phyloP scores from a whole-genome alignment of 2,113 vertebrate genomes.

The Rhipidura dahli region DNA sequence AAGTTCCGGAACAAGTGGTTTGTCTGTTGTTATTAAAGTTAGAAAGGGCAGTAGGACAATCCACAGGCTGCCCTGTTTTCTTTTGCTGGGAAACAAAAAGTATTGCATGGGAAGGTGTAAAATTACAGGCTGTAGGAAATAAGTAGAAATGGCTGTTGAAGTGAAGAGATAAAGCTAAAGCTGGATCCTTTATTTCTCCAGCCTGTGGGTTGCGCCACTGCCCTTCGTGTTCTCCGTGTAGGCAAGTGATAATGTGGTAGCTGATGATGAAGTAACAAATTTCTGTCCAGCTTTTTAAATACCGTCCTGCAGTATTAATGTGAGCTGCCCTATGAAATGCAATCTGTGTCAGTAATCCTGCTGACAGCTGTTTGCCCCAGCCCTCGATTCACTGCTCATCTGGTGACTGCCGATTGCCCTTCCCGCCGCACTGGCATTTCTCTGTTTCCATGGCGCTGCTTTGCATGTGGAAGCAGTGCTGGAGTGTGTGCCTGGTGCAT shows the following conservation, averaged over 20 bases:
- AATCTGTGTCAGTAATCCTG: conserved; percentile 29
- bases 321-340: conserved; percentile 6
- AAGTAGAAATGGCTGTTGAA: not conserved
- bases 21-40: not conserved
- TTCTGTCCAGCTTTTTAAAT: not conserved
- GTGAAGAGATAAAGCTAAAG: not conserved
- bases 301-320: not conserved
- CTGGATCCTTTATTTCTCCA: not conserved
- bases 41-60: not conserved
- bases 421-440: not conserved
- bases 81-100: not conserved
- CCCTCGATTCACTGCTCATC: conserved; percentile 43
- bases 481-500: not conserved
- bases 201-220: not conserved
- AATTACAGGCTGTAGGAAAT: not conserved
- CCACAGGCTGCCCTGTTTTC: not conserved
- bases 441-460: conserved; percentile 70
- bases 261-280: not conserved
- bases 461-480: conserved; percentile 39
- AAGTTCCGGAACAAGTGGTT: not conserved
- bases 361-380: conserved; percentile 61
- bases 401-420: conserved; percentile 44
- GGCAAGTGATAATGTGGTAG: not conserved
- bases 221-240: not conserved
- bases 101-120: not conserved